Percentiles rank a stretch among this genome's conserved stretches.
These are phyloP conservation scores for Willisornis vidua DNA, from an alignment of 2,113 vertebrate genomes.

Conservation along the genomic window DNA sequence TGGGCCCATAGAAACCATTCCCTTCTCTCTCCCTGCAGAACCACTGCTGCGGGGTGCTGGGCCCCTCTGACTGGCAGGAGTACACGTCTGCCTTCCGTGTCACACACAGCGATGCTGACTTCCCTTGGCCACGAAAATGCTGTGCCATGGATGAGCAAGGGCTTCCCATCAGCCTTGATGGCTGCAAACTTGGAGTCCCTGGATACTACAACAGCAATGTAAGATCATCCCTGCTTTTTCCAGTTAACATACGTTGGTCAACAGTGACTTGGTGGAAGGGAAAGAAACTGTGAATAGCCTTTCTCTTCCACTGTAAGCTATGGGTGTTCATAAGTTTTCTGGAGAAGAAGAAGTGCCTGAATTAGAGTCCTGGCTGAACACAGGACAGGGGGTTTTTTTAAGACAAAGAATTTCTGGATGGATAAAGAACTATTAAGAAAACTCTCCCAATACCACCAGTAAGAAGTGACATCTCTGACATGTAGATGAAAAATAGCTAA, in stretches of 20 bases:
- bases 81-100: conserved; percentile 68
- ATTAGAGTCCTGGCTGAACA: not conserved
- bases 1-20: not conserved
- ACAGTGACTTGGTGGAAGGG: not conserved
- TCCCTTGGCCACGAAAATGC: conserved; percentile 79
- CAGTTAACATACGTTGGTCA: not conserved
- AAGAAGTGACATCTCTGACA: not conserved
- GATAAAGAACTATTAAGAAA: not conserved
- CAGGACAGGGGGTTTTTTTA: not conserved
- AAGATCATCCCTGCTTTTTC: not conserved
- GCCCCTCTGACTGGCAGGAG: conserved; percentile 78
- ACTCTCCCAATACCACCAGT: not conserved
- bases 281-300: not conserved
- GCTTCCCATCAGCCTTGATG: conserved; percentile 50
- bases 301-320: not conserved
- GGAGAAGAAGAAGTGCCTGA: not conserved
- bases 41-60: conserved; percentile 76
- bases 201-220: conserved; percentile 74
- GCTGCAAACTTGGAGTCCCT: conserved; percentile 77
- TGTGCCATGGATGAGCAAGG: conserved; percentile 64
- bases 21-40: conserved; percentile 50
- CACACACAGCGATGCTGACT: conserved; percentile 65
- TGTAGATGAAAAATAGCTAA: not conserved
- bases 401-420: not conserved
- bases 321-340: not conserved